Evolutionary conservation across 2,113 vertebrate genomes (phyloP), one percentile per base, ranked within the genome.

Genomic region (Sorex araneus): DNA sequence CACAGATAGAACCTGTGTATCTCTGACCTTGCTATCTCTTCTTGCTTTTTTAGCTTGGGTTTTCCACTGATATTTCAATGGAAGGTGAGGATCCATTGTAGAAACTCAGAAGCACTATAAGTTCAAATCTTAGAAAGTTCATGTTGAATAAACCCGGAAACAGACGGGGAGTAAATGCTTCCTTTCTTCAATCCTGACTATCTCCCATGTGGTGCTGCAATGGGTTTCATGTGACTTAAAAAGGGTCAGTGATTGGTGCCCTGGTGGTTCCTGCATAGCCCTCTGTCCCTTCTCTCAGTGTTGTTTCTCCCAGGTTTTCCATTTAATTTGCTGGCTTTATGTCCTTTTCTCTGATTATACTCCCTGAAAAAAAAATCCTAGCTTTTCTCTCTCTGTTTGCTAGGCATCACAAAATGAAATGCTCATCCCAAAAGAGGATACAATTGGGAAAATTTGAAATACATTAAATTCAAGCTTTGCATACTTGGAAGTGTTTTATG

Each of bases 311-410:
- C 81, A 60, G 19, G 0, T 40, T 87, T 64, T 60, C 25, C 6
- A 2, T 6, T 69, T 34, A 10, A 23, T 89, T 69, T 89, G 47
- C 47, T 50, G 47, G 10, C 47, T 50, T 13, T 50, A 10, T 12
- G 47, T 89, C 50, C 4, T 89, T 4, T 4, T 80, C 7, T 12
- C 47, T 66, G 11, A 71, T 54, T 13, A 18, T 1, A 70, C 21
- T n/a, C 10, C 54, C 28, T 27, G 32, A 63, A 47, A 70, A 83
- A 28, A 71, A 83, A 28, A 77, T 77, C 50, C n/a, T 81, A 73
- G 30, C 81, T 19, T 94, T 84, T 84, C 32, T 88, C 82, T 34
- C n/a, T 76, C 19, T 91, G 47, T 76, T 76, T 93, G 76, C 60
- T 76, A 66, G 21, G 32, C 7, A 89, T 36, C 1, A 12, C 2